Percentiles rank a stretch among this genome's conserved stretches.
These are phyloP conservation scores for Epinotia bilunana DNA, from an alignment of 2,888 invertebrate genomes.

Conservation along the genomic window DNA sequence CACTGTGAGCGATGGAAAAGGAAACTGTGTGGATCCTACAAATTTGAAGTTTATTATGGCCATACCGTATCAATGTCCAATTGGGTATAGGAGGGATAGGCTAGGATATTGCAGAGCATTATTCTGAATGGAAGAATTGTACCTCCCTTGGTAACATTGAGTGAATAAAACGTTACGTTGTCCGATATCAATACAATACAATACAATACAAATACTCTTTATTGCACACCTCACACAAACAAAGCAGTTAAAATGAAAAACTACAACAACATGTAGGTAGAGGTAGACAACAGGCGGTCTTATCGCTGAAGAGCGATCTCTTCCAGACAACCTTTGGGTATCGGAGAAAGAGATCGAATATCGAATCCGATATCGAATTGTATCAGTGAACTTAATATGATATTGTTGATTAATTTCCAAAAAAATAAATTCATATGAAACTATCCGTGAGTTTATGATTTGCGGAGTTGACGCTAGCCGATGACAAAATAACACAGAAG, in stretches of 20 bases:
- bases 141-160: background rate
- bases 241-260: too few species aligned
- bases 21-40: slow-evolving; percentile 57
- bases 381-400: background rate
- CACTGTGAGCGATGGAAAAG: slow-evolving; percentile 56
- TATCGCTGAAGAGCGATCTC: too few species aligned
- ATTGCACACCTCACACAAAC: too few species aligned
- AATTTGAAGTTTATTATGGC: slow-evolving; percentile 65
- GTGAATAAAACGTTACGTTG: background rate
- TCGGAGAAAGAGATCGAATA: too few species aligned
- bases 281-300: too few species aligned
- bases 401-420: background rate
- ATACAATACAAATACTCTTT: too few species aligned
- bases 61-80: slow-evolving; percentile 71
- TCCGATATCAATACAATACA: too few species aligned
- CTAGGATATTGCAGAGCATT: slow-evolving; percentile 66
- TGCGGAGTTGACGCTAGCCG: background rate
- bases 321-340: too few species aligned
- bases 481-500: too few species aligned
- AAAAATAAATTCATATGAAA: background rate
- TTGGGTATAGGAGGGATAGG: slow-evolving; percentile 68
- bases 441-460: background rate
- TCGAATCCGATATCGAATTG: background rate
- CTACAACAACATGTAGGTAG: too few species aligned
- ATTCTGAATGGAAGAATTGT: slow-evolving; percentile 50